phyloP scores from a whole-genome alignment of 2,797 vertebrate genomes.

The Paedocypris micromegethes region DNA sequence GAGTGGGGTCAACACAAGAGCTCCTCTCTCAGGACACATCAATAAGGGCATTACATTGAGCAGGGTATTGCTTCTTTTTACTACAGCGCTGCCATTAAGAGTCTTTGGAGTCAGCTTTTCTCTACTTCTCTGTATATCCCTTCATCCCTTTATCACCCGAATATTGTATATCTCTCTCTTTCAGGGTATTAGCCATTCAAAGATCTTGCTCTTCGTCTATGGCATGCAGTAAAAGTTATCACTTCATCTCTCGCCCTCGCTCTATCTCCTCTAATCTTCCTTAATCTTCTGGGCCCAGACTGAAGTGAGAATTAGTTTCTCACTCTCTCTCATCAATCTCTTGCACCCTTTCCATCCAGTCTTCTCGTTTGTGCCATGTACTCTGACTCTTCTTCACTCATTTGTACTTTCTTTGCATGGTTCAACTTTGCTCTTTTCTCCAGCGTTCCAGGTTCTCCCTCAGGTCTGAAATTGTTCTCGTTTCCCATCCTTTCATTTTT shows the following conservation, averaged over 20 bases:
- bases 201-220: slow-evolving; percentile 50
- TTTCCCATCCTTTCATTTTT: neutral
- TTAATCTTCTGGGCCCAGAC: slow-evolving; percentile 75
- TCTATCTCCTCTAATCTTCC: slow-evolving; percentile 69
- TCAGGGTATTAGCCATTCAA: slow-evolving; percentile 52
- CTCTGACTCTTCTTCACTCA: slow-evolving; percentile 51
- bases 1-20: slow-evolving; percentile 5
- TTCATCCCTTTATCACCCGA: slow-evolving; percentile 43
- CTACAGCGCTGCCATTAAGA: slow-evolving; percentile 53
- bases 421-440: slow-evolving; percentile 44
- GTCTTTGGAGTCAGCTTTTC: slow-evolving; percentile 57
- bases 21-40: slow-evolving; percentile 20
- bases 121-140: slow-evolving; percentile 49
- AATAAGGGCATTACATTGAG: slow-evolving; percentile 28
- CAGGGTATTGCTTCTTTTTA: slow-evolving; percentile 27
- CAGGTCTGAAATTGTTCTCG: slow-evolving; percentile 16
- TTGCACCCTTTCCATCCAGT: slow-evolving; percentile 48
- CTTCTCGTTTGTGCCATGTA: slow-evolving; percentile 9
- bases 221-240: slow-evolving; percentile 51
- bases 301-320: slow-evolving; percentile 80
- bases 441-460: slow-evolving; percentile 6
- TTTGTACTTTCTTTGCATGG: slow-evolving; percentile 57
- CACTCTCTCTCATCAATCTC: slow-evolving; percentile 73
- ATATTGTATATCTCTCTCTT: slow-evolving; percentile 57
- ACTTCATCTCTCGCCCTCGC: slow-evolving; percentile 52